A percentile compares a stretch with the other conserved stretches of the same genome.
Evolutionary conservation across 2,797 vertebrate species (phyloP).

Genomic region (Arremon aurantiirostris): DNA sequence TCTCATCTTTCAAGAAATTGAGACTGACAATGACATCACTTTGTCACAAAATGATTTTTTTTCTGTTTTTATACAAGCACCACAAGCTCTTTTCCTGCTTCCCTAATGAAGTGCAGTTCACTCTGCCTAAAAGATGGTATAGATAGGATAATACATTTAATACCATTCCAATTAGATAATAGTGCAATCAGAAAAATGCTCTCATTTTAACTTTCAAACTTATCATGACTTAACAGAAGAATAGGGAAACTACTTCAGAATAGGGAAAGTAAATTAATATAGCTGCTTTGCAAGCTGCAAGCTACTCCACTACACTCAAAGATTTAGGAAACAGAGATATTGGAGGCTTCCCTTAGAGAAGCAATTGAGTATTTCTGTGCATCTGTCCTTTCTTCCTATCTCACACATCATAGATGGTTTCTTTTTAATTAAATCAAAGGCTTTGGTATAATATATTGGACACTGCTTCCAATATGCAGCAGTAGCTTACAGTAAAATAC

Average conservation of each 20-base stretch:
- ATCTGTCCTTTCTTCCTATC: not conserved
- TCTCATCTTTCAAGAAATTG: not conserved
- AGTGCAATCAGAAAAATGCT: not conserved
- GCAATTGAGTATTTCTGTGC: not conserved
- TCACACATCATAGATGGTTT: not conserved
- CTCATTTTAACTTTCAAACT: not conserved
- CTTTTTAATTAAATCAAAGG: not conserved
- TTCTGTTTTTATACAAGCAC: not conserved
- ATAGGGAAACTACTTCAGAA: not conserved
- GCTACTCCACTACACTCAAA: not conserved
- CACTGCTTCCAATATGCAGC: not conserved
- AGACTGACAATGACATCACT: not conserved
- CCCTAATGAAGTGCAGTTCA: not conserved
- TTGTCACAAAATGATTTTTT: not conserved
- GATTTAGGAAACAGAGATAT: not conserved
- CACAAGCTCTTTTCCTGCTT: not conserved
- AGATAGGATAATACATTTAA: not conserved
- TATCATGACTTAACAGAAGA: not conserved
- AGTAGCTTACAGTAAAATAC: not conserved
- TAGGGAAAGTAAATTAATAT: not conserved
- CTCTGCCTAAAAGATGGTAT: not conserved
- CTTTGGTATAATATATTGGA: not conserved
- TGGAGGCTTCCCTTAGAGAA: not conserved
- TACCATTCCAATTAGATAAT: not conserved
- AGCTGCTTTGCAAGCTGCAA: not conserved